Conservation (phyloP, 2,888 invertebrate species). For the Apamea crenata region DNA sequence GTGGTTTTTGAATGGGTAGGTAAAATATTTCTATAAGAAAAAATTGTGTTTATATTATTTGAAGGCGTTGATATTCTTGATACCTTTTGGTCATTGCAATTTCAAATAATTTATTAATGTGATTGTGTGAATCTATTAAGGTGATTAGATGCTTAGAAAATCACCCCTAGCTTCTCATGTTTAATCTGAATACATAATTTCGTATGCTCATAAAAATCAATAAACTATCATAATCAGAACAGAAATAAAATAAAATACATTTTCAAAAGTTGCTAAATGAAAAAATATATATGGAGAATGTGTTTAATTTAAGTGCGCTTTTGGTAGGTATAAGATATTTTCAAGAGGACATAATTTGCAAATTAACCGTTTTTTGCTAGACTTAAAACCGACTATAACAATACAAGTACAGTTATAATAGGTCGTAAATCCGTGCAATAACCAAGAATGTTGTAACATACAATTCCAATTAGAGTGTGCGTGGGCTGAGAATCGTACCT, state of each 20-base stretch:
- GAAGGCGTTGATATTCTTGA: no score
- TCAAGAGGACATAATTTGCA: no score
- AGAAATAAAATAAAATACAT: background rate
- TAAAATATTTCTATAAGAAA: background rate
- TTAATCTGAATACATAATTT: background rate
- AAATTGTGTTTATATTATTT: background rate
- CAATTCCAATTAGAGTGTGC: constrained; percentile 45
- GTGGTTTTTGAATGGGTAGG: background rate
- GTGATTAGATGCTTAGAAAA: background rate
- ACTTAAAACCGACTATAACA: background rate
- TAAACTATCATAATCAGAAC: background rate
- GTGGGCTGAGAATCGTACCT: constrained; percentile 41
- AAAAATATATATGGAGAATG: background rate
- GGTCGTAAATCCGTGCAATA: constrained; percentile 31
- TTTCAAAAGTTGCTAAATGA: background rate
- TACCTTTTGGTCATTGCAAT: background rate
- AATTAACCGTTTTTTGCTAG: background rate
- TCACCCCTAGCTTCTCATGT: background rate
- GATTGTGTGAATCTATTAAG: no score
- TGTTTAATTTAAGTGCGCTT: background rate
- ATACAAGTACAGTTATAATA: constrained; percentile 13
- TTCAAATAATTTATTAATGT: background rate
- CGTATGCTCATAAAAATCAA: background rate
- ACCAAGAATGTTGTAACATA: constrained; percentile 43
- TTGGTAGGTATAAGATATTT: background rate